Conservation (phyloP, 64 coral and sea anemone genomes). For the Stichodactyla helianthus region DNA sequence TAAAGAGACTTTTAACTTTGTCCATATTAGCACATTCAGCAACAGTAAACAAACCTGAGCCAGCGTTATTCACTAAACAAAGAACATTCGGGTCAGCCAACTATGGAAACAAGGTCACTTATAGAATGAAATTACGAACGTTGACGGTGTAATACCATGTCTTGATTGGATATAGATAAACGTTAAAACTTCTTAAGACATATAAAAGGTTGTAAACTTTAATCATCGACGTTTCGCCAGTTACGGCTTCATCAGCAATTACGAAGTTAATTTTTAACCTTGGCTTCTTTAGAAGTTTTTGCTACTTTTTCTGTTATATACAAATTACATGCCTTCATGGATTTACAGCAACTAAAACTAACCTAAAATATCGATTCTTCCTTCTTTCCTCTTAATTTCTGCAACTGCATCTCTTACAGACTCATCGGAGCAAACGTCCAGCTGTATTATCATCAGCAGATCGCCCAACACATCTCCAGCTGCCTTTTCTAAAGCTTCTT, state of each 20-base stretch:
- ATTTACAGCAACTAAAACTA: background rate
- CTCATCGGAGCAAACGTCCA: conserved; percentile 70
- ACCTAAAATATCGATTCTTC: conserved; percentile 50
- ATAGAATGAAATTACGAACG: too few species aligned
- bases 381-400: conserved; percentile 34
- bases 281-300: too few species aligned
- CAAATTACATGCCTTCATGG: too few species aligned
- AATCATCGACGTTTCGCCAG: too few species aligned
- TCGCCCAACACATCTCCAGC: conserved; percentile 49
- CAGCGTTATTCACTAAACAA: conserved; percentile 50
- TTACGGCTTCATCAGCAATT: too few species aligned
- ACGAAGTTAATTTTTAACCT: too few species aligned
- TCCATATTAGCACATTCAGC: conserved; percentile 29
- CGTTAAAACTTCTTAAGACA: too few species aligned
- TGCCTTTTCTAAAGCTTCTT: conserved; percentile 58
- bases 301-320: too few species aligned
- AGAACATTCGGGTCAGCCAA: background rate
- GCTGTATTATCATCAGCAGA: conserved; percentile 52
- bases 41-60: background rate
- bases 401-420: conserved; percentile 43
- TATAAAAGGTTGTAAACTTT: too few species aligned
- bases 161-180: too few species aligned
- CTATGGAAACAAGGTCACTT: too few species aligned
- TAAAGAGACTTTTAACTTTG: conserved; percentile 22
- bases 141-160: too few species aligned